Percentiles rank a stretch among this genome's conserved stretches.
Evolutionary conservation across 2,113 vertebrate genomes (phyloP).

Genomic region (Puffinus mauretanicus): DNA sequence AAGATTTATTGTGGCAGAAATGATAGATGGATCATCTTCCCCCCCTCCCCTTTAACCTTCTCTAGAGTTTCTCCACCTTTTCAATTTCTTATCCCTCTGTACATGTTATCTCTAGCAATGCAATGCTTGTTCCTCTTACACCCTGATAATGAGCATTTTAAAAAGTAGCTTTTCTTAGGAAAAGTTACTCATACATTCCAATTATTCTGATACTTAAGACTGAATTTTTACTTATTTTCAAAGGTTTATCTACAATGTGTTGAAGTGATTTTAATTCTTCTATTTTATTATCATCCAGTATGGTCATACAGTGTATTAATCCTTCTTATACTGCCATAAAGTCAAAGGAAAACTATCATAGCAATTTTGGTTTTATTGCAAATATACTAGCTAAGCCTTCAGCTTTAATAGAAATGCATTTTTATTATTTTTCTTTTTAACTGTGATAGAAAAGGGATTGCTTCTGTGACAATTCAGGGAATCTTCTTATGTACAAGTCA

Average conservation of each 20-base stretch:
- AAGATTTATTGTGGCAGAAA: slow-evolving; percentile 5
- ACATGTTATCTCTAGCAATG: slow-evolving; percentile 37
- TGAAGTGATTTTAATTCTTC: slow-evolving; percentile 70
- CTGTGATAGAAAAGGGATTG: slow-evolving; percentile 52
- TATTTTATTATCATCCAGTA: slow-evolving; percentile 61
- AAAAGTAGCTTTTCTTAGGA: slow-evolving; percentile 24
- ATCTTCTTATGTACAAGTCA: neutral
- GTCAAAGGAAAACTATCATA: slow-evolving; percentile 61
- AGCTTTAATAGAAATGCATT: slow-evolving; percentile 48
- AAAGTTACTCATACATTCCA: slow-evolving; percentile 36
- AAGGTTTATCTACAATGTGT: slow-evolving; percentile 64
- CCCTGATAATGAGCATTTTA: slow-evolving; percentile 40
- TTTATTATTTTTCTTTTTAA: slow-evolving; percentile 59
- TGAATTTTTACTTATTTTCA: slow-evolving; percentile 67
- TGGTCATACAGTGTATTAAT: slow-evolving; percentile 63
- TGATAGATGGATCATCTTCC: slow-evolving; percentile 5
- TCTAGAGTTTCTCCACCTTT: slow-evolving; percentile 6
- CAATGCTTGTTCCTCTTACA: slow-evolving; percentile 43
- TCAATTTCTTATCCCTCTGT: slow-evolving; percentile 17
- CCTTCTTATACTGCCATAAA: slow-evolving; percentile 67
- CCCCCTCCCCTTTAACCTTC: neutral
- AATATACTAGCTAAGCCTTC: slow-evolving; percentile 39
- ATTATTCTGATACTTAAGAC: slow-evolving; percentile 60
- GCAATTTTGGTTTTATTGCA: slow-evolving; percentile 64
- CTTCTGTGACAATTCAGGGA: slow-evolving; percentile 29